Conservation (phyloP, 1,140 invertebrate species). For the Sitobion miscanthi region DNA sequence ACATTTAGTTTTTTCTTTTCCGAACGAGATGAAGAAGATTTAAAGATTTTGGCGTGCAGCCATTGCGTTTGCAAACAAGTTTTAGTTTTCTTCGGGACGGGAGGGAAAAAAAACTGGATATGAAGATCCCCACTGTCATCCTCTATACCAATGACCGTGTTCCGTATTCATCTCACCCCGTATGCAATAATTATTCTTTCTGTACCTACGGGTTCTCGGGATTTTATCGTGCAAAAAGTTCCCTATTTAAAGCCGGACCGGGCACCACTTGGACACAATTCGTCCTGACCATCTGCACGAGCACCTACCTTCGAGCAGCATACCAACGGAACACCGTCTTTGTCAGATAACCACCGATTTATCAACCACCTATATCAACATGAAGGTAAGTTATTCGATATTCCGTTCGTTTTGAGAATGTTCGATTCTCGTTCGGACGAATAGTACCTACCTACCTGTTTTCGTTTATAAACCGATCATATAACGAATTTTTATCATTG, state of each 20-base stretch:
- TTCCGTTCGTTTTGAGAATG: not conserved
- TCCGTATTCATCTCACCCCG: not conserved
- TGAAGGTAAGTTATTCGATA: conserved; percentile 38
- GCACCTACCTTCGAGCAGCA: not conserved
- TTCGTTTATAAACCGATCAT: not conserved
- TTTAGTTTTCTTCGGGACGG: conserved; percentile 23
- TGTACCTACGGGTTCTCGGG: not conserved
- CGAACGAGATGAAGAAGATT: not conserved
- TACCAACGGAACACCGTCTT: not conserved
- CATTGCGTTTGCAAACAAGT: conserved; percentile 14
- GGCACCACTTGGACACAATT: not conserved
- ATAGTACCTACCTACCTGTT: not conserved
- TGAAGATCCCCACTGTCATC: not conserved
- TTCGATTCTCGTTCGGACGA: not conserved
- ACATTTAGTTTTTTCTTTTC: conserved; percentile 16
- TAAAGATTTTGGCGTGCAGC: conserved; percentile 34
- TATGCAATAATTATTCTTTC: not conserved
- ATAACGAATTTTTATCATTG: not conserved
- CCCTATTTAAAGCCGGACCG: not conserved
- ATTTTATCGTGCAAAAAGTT: conserved; percentile 20
- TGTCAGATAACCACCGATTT: not conserved
- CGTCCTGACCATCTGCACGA: not conserved
- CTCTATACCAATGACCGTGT: not conserved
- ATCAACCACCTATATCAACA: not conserved
- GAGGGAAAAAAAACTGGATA: conserved; percentile 34